Conservation (phyloP, 2,888 invertebrate genomes). For the Sesia bembeciformis region DNA sequence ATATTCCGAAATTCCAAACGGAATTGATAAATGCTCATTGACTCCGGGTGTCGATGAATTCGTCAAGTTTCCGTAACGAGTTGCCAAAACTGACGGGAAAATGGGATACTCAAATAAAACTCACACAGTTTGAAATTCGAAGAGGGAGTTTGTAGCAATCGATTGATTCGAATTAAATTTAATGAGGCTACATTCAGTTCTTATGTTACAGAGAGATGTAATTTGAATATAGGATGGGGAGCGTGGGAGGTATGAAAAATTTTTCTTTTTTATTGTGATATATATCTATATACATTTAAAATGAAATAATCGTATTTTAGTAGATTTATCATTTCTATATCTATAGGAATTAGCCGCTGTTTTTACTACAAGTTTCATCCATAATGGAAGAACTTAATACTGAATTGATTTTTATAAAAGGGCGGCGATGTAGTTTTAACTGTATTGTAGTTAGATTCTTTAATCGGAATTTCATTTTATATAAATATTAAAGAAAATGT, state of each 20-base stretch:
- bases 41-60: constrained; percentile 12
- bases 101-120: constrained; percentile 17
- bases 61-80: constrained; percentile 15
- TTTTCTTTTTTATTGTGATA: not conserved
- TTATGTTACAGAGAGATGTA: not conserved
- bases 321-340: no score
- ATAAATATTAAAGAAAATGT: no score
- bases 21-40: constrained; percentile 17
- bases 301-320: no score
- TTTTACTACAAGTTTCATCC: no score
- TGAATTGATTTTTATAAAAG: no score
- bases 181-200: not conserved
- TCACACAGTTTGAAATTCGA: constrained; percentile 12
- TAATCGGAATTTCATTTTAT: no score
- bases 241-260: not conserved
- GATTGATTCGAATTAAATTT: constrained; percentile 10
- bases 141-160: constrained; percentile 5
- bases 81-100: constrained; percentile 8
- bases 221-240: not conserved
- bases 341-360: no score
- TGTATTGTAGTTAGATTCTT: no score
- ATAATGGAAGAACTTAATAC: no score
- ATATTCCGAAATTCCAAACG: constrained; percentile 3
- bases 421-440: no score
- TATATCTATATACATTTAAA: no score